Conservation (phyloP, 92 coral and sea anemone genomes). For the Galaxea fascicularis region DNA sequence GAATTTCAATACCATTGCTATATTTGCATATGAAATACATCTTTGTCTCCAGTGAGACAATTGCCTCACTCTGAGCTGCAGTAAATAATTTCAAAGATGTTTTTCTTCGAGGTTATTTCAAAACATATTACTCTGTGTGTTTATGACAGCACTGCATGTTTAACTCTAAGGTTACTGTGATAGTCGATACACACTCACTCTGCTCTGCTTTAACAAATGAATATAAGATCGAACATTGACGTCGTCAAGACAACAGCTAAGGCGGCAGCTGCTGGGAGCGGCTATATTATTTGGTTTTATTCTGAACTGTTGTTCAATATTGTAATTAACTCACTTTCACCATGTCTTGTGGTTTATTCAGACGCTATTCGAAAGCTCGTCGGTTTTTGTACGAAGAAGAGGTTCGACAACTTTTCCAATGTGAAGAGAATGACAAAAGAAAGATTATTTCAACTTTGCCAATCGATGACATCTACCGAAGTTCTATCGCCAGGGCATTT, state of each 20-base stretch:
- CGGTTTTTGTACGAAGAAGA: slow-evolving; percentile 80
- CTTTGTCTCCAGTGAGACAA: slow-evolving; percentile 6
- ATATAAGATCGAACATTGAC: slow-evolving; percentile 20
- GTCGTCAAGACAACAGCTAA: slow-evolving; percentile 49
- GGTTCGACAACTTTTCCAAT: slow-evolving; percentile 60
- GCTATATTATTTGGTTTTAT: slow-evolving; percentile 14
- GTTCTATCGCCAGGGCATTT: slow-evolving; percentile 51
- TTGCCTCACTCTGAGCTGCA: slow-evolving; percentile 2
- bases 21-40: slow-evolving; percentile 43
- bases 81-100: slow-evolving; percentile 8
- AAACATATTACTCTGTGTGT: neutral
- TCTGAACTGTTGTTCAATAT: slow-evolving; percentile 17
- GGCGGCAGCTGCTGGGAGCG: slow-evolving; percentile 40
- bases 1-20: neutral
- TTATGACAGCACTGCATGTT: neutral
- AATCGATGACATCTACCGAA: slow-evolving; percentile 71
- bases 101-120: neutral
- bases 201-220: neutral
- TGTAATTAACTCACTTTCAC: slow-evolving; percentile 36
- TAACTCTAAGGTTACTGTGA: neutral
- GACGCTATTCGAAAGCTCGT: slow-evolving; percentile 71
- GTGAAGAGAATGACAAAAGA: slow-evolving; percentile 69
- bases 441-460: slow-evolving; percentile 65
- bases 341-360: slow-evolving; percentile 69
- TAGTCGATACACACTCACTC: neutral